These are phyloP conservation scores for Apodemia duryi DNA, from an alignment of 2,888 invertebrate species.

Conservation along the genomic window DNA sequence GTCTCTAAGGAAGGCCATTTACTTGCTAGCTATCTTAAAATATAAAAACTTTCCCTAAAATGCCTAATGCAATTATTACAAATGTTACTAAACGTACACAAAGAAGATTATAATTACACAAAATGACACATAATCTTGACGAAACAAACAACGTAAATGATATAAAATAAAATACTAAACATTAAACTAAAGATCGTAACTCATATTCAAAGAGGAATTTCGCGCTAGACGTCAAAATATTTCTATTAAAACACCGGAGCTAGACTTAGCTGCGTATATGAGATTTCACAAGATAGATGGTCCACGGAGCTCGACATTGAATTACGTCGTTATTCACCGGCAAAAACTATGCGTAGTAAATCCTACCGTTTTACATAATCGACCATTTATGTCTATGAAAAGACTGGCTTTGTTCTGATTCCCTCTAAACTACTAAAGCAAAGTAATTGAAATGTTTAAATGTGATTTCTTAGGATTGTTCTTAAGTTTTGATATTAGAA, in stretches of 20 bases:
- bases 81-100: too few species aligned
- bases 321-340: slow-evolving; percentile 12
- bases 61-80: too few species aligned
- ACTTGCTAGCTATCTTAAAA: too few species aligned
- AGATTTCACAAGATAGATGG: slow-evolving; percentile 21
- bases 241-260: slow-evolving; percentile 20
- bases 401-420: too few species aligned
- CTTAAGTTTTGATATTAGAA: too few species aligned
- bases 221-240: slow-evolving; percentile 21
- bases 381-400: not conserved
- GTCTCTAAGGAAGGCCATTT: too few species aligned
- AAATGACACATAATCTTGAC: not conserved
- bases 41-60: too few species aligned
- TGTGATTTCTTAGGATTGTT: too few species aligned
- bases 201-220: slow-evolving; percentile 20
- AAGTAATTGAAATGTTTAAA: too few species aligned
- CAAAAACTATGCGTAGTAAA: slow-evolving; percentile 14
- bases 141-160: not conserved
- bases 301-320: slow-evolving; percentile 14
- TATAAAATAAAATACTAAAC: not conserved
- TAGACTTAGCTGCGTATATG: slow-evolving; percentile 20
- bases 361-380: slow-evolving; percentile 2
- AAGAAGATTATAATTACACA: too few species aligned
- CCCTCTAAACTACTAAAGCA: too few species aligned
- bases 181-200: slow-evolving; percentile 18